Evolutionary conservation across 2,888 invertebrate species (phyloP).

Genomic region (Erannis defoliaria): DNA sequence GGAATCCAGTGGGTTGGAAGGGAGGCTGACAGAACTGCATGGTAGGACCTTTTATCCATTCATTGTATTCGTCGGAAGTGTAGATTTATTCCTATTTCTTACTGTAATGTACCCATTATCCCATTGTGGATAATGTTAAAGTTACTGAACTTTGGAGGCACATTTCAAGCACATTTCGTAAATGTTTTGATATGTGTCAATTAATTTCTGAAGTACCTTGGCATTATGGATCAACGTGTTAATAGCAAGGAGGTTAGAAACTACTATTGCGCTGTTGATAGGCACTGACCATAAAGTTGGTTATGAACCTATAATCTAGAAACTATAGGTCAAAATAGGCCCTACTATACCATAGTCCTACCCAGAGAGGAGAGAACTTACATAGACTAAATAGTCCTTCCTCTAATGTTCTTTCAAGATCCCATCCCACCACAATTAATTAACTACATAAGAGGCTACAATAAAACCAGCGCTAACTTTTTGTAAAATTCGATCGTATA

Average conservation of each 20-base stretch:
- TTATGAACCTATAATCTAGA: not conserved
- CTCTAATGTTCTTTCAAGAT: too few relatives aligned
- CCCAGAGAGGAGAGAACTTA: too few relatives aligned
- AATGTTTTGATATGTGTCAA: slow-evolving; percentile 23
- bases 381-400: too few relatives aligned
- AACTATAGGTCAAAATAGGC: not conserved
- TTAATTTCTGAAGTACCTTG: slow-evolving; percentile 7
- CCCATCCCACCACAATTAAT: too few relatives aligned
- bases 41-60: slow-evolving; percentile 35
- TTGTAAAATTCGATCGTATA: slow-evolving; percentile 3
- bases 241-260: too few relatives aligned
- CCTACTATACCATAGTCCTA: not conserved
- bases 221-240: not conserved
- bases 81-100: slow-evolving; percentile 11
- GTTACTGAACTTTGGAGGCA: not conserved
- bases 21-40: slow-evolving; percentile 65
- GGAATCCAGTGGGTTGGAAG: slow-evolving; percentile 32
- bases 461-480: not conserved
- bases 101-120: slow-evolving; percentile 18
- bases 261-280: too few relatives aligned
- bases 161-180: slow-evolving; percentile 13
- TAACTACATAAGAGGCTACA: not conserved
- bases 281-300: not conserved
- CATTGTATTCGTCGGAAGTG: slow-evolving; percentile 32
- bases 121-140: not conserved